Evolutionary conservation across 1,140 invertebrate species (phyloP).

Genomic region (Leptinotarsa lineolata): DNA sequence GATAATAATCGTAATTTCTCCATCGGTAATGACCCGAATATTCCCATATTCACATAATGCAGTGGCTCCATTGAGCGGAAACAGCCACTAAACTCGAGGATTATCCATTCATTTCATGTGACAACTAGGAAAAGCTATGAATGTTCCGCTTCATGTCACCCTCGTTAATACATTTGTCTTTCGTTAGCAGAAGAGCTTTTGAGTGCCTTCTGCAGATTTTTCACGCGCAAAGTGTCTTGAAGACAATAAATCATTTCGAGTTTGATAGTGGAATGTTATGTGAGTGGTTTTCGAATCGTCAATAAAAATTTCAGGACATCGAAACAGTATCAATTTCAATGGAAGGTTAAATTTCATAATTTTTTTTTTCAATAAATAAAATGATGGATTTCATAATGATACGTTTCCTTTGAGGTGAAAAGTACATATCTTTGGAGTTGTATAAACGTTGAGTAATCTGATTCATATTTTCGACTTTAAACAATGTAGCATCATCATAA

Average conservation of each 20-base stretch:
- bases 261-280: too few species aligned
- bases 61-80: not conserved
- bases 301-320: too few species aligned
- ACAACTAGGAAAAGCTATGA: conserved; percentile 2
- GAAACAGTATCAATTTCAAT: too few species aligned
- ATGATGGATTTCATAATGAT: too few species aligned
- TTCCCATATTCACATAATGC: not conserved
- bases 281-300: too few species aligned
- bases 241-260: not conserved
- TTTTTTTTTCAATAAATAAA: too few species aligned
- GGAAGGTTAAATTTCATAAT: too few species aligned
- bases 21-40: not conserved
- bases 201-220: not conserved
- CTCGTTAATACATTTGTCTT: conserved; percentile 6
- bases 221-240: not conserved
- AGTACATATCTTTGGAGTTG: too few species aligned
- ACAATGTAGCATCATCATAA: too few species aligned
- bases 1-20: conserved; percentile 8
- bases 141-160: conserved; percentile 1
- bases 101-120: not conserved
- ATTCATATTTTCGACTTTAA: too few species aligned
- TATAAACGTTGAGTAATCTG: too few species aligned
- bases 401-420: too few species aligned
- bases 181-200: not conserved
- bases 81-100: not conserved